Evolutionary conservation across 2,888 invertebrate genomes (phyloP).

Genomic region (Cantharis rustica): DNA sequence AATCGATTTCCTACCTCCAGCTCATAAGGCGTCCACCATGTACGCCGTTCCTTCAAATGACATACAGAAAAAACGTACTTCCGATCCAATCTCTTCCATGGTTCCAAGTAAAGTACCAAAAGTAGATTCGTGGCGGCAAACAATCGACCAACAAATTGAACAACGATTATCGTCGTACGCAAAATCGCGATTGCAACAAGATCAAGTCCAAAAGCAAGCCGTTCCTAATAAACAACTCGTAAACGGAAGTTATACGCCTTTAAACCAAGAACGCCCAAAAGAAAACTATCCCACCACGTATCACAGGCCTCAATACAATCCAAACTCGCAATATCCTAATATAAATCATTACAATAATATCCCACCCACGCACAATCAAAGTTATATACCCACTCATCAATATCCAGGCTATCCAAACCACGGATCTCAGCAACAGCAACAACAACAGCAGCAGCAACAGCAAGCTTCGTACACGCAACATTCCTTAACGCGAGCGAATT

Average conservation of each 20-base stretch:
- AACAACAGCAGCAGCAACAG: constrained; percentile 28
- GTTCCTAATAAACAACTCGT: constrained; percentile 35
- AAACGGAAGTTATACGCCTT: constrained; percentile 38
- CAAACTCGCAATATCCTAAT: constrained; percentile 26
- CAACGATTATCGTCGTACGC: constrained; percentile 57
- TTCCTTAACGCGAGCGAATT: constrained; percentile 41
- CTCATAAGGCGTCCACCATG: constrained; percentile 34
- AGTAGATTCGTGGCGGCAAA: constrained; percentile 60
- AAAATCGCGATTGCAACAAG: constrained; percentile 33
- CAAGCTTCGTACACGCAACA: constrained; percentile 38
- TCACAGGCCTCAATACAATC: constrained; percentile 43
- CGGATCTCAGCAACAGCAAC: constrained; percentile 28
- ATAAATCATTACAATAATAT: constrained; percentile 38
- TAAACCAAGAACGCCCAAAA: constrained; percentile 40
- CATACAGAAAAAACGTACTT: constrained; percentile 49
- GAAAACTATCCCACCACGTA: constrained; percentile 37
- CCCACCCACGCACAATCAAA: constrained; percentile 46
- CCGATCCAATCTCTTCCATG: constrained; percentile 46
- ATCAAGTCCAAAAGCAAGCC: constrained; percentile 33
- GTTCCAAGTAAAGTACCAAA: constrained; percentile 58
- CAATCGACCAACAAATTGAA: constrained; percentile 62
- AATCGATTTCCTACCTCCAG: constrained; percentile 44
- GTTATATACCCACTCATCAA: constrained; percentile 50
- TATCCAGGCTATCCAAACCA: constrained; percentile 44
- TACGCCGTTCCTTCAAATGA: constrained; percentile 37